Conservation (phyloP, 37 sponge, comb jelly and placozoan species). For the Theonella swinhoei region DNA sequence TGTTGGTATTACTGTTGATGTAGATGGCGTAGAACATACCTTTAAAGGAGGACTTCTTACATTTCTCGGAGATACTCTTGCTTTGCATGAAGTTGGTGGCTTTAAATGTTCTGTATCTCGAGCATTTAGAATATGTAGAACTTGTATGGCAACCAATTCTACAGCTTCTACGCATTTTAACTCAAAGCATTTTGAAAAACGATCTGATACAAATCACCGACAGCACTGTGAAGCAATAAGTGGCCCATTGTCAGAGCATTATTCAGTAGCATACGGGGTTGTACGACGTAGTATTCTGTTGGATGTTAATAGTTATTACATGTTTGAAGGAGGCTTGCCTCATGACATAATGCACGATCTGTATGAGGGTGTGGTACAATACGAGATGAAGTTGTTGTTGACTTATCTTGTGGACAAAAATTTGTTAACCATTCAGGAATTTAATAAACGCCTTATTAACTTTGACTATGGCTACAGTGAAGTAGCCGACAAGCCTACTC, state of each 20-base stretch:
- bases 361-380: conserved; percentile 32
- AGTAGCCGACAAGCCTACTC: conserved; percentile 24
- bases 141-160: conserved; percentile 8
- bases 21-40: neutral
- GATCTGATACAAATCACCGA: neutral
- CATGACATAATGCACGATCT: conserved; percentile 63
- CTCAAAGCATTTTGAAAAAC: neutral
- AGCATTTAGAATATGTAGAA: conserved; percentile 23
- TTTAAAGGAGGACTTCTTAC: conserved; percentile 33
- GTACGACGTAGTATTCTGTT: conserved; percentile 5
- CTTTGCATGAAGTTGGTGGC: conserved; percentile 40
- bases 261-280: conserved; percentile 50
- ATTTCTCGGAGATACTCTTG: conserved; percentile 51
- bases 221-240: conserved; percentile 20
- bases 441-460: conserved; percentile 28
- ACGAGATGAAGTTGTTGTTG: conserved; percentile 23
- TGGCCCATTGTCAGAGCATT: conserved; percentile 31
- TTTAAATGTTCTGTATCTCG: conserved; percentile 40
- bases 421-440: conserved; percentile 11
- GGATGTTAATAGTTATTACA: conserved; percentile 1
- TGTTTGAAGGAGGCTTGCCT: conserved; percentile 48
- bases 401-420: neutral
- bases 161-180: neutral
- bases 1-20: conserved; percentile 15
- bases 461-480: conserved; percentile 45